Percentiles rank a stretch among this genome's conserved stretches.
Conservation (phyloP, 2,113 vertebrate species). For the Trachemys scripta region DNA sequence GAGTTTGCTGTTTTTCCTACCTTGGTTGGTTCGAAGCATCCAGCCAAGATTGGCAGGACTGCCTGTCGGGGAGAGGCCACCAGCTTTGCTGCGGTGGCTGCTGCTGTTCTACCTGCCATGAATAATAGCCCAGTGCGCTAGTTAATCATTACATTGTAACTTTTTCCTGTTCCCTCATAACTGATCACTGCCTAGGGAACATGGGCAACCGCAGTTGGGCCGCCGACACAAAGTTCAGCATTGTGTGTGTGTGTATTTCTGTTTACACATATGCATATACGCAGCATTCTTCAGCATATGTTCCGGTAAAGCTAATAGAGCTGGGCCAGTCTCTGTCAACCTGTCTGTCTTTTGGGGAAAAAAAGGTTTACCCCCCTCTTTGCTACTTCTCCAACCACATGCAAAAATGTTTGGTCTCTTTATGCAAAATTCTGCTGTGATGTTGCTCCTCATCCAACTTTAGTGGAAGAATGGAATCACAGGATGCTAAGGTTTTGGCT, state of each 20-base stretch:
- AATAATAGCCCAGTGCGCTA: constrained; percentile 61
- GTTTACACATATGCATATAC: constrained; percentile 35
- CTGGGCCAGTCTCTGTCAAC: neutral
- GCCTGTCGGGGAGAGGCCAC: constrained; percentile 43
- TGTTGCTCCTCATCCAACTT: neutral
- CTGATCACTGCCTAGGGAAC: constrained; percentile 55
- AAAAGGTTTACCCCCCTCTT: neutral
- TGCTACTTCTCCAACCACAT: neutral
- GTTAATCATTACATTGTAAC: constrained; percentile 73
- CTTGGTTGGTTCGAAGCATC: constrained; percentile 45
- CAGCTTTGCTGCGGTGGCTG: neutral
- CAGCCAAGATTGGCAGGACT: constrained; percentile 45
- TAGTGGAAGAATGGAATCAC: neutral
- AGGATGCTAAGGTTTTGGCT: neutral
- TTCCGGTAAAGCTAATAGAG: constrained; percentile 25
- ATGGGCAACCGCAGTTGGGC: constrained; percentile 25
- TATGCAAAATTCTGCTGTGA: neutral
- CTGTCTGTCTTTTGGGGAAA: neutral
- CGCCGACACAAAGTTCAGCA: constrained; percentile 48
- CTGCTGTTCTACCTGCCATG: constrained; percentile 65
- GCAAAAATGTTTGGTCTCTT: neutral
- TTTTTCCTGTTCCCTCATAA: constrained; percentile 57
- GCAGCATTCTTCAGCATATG: neutral
- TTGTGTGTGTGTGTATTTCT: neutral
- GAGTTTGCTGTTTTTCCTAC: constrained; percentile 32